A percentile compares a stretch with the other conserved stretches of the same genome.
Conservation (phyloP, 2,888 invertebrate genomes). For the Opisthograptis luteolata region DNA sequence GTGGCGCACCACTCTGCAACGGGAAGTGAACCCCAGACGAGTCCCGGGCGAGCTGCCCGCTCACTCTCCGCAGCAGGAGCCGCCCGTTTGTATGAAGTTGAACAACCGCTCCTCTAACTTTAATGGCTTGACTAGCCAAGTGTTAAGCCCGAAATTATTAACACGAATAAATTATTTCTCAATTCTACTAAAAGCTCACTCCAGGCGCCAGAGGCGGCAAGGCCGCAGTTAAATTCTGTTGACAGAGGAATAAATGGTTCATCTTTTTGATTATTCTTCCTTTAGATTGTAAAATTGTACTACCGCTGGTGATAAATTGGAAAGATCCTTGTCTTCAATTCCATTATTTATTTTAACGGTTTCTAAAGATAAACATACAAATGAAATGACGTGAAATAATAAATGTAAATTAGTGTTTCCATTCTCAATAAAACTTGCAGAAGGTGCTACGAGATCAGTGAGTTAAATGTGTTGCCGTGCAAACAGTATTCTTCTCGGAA, state of each 20-base stretch:
- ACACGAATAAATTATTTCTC: slow-evolving; percentile 1
- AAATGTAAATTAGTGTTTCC: too few relatives aligned
- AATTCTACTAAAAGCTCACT: slow-evolving; percentile 11
- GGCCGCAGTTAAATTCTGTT: slow-evolving; percentile 13
- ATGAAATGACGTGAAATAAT: background rate
- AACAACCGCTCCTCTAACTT: background rate
- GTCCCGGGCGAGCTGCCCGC: too few relatives aligned
- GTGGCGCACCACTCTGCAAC: too few relatives aligned
- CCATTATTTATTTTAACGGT: background rate
- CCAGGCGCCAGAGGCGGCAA: slow-evolving; percentile 2
- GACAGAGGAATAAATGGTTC: slow-evolving; percentile 12
- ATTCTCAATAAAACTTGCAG: too few relatives aligned
- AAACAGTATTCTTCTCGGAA: too few relatives aligned
- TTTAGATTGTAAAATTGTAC: background rate
- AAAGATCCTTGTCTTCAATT: background rate
- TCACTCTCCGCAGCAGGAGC: too few relatives aligned
- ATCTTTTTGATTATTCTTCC: slow-evolving; percentile 5
- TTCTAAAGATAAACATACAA: background rate
- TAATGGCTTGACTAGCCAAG: background rate
- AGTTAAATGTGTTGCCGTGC: too few relatives aligned
- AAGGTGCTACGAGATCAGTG: too few relatives aligned
- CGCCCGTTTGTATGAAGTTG: background rate
- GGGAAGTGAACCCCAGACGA: too few relatives aligned
- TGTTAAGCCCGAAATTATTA: slow-evolving; percentile 6
- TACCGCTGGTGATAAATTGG: background rate